These are phyloP conservation scores for Aurelia aurita DNA, from an alignment of 30 jellyfish, hydroid and myxozoan species.

Conservation along the genomic window DNA sequence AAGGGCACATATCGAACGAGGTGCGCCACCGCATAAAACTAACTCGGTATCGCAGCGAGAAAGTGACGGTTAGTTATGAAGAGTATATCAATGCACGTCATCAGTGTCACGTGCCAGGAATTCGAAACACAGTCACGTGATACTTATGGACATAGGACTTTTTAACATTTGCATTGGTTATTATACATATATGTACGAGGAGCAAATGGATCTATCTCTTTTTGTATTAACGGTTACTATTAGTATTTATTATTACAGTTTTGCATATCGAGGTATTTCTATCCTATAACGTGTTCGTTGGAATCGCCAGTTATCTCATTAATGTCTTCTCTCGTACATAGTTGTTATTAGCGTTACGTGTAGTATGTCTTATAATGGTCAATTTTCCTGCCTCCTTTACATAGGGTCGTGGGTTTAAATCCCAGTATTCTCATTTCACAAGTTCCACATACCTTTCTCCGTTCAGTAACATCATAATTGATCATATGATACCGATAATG, in stretches of 20 bases:
- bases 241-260: slow-evolving; percentile 48
- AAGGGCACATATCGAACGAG: slow-evolving; percentile 91
- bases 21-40: slow-evolving; percentile 94
- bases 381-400: no score
- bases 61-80: slow-evolving; percentile 88
- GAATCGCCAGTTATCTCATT: background rate
- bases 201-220: slow-evolving; percentile 2
- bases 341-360: no score
- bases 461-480: no score
- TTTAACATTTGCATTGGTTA: background rate
- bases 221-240: slow-evolving; percentile 13
- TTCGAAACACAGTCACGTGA: slow-evolving; percentile 59
- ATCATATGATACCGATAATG: no score
- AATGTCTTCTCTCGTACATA: no score
- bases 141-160: slow-evolving; percentile 24
- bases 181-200: slow-evolving; percentile 10
- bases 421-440: no score
- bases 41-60: slow-evolving; percentile 98
- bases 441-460: no score
- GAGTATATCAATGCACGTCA: slow-evolving; percentile 82
- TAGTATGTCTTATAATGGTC: no score
- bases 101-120: slow-evolving; percentile 62
- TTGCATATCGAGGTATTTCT: slow-evolving; percentile 34
- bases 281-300: slow-evolving; percentile 31
- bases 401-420: no score